Conservation (phyloP, 2,797 vertebrate species). For the Percopsis omiscomaycus region DNA sequence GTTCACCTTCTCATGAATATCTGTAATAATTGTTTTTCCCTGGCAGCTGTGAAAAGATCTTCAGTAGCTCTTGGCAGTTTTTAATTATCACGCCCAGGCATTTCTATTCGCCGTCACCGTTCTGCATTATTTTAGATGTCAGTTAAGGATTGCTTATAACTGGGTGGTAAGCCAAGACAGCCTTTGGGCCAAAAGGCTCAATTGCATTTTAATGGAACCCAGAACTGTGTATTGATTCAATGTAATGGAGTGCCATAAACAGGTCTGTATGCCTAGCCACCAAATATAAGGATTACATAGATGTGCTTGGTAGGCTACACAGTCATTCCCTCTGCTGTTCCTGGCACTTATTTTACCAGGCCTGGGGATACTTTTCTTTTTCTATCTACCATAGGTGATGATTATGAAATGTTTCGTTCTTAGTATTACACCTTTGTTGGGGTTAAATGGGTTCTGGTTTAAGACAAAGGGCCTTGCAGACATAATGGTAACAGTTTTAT, state of each 20-base stretch:
- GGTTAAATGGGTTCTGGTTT: background rate
- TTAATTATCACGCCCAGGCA: conserved; percentile 64
- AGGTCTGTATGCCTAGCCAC: background rate
- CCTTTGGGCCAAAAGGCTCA: conserved; percentile 43
- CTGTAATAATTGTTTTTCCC: conserved; percentile 26
- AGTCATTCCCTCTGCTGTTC: conserved; percentile 26
- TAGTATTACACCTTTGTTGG: too few relatives aligned
- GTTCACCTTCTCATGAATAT: conserved; percentile 55
- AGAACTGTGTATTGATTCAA: conserved; percentile 58
- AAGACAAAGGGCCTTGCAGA: conserved; percentile 2
- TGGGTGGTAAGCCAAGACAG: conserved; percentile 35
- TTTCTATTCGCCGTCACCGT: conserved; percentile 60
- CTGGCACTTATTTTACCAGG: conserved; percentile 40
- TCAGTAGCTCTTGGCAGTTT: conserved; percentile 62
- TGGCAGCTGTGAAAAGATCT: conserved; percentile 51
- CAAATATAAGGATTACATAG: conserved; percentile 27
- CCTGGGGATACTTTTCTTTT: conserved; percentile 19
- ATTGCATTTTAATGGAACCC: conserved; percentile 66
- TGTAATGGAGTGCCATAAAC: conserved; percentile 28
- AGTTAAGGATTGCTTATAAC: conserved; percentile 50
- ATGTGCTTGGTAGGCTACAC: conserved; percentile 15
- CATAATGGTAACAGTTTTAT: conserved; percentile 24
- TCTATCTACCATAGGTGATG: conserved; percentile 31
- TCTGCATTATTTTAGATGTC: conserved; percentile 57
- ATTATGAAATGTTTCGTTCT: conserved; percentile 22